Evolutionary conservation across 1,140 invertebrate species (phyloP).

Genomic region (Sinonovacula constricta): DNA sequence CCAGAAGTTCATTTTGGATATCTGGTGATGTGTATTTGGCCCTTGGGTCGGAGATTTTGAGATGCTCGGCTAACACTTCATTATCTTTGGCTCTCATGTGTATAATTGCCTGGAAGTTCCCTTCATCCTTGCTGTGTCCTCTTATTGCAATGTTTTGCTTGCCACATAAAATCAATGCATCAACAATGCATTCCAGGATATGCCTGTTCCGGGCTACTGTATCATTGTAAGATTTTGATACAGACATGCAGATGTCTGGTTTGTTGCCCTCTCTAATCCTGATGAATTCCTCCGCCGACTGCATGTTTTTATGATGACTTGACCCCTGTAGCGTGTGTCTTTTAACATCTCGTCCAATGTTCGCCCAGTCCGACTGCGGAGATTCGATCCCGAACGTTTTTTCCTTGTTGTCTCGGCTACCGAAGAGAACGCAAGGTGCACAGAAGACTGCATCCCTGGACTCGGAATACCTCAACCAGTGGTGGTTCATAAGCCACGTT

Average conservation of each 20-base stretch:
- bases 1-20: constrained; percentile 10
- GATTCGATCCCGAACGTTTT: too few relatives aligned
- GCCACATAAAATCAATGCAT: constrained; percentile 22
- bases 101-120: constrained; percentile 34
- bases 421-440: too few relatives aligned
- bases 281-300: too few relatives aligned
- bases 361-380: too few relatives aligned
- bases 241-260: neutral
- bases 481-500: too few relatives aligned
- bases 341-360: too few relatives aligned
- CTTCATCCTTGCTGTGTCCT: constrained; percentile 8
- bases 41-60: neutral
- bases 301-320: constrained; percentile 2
- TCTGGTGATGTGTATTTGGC: constrained; percentile 14
- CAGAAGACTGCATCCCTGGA: too few relatives aligned
- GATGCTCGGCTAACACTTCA: neutral
- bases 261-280: constrained; percentile 5
- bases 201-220: neutral
- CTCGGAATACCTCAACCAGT: too few relatives aligned
- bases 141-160: constrained; percentile 45
- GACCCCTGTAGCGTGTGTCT: too few relatives aligned
- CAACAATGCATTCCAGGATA: neutral
- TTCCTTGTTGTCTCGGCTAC: too few relatives aligned
- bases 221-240: neutral
- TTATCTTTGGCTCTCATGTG: neutral